Evolutionary conservation across 1,140 invertebrate genomes (phyloP).

Genomic region (Lysiphlebus fabarum): DNA sequence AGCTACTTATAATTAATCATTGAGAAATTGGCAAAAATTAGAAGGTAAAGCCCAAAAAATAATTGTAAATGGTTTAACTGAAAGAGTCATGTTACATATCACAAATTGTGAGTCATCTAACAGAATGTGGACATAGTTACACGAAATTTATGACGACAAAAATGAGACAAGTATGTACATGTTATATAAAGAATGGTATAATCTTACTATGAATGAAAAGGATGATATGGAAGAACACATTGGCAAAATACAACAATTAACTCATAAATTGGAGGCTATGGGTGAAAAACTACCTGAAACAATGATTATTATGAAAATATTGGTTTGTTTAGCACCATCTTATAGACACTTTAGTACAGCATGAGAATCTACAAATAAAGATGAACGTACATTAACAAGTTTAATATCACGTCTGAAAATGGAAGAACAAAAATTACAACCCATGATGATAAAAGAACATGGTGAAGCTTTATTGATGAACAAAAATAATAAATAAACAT

Average conservation of each 20-base stretch:
- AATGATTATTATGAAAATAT: slow-evolving; percentile 40
- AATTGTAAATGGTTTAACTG: slow-evolving; percentile 31
- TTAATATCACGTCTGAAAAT: slow-evolving; percentile 32
- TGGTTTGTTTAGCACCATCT: slow-evolving; percentile 32
- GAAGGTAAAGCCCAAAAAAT: slow-evolving; percentile 30
- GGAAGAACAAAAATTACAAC: slow-evolving; percentile 21
- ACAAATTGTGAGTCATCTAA: slow-evolving; percentile 32
- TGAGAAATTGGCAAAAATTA: slow-evolving; percentile 23
- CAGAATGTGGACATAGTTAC: slow-evolving; percentile 35
- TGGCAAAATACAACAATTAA: slow-evolving; percentile 33
- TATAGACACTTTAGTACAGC: slow-evolving; percentile 42
- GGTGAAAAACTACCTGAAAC: slow-evolving; percentile 33
- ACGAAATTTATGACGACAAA: slow-evolving; percentile 28
- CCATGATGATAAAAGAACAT: background rate
- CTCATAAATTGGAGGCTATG: slow-evolving; percentile 30
- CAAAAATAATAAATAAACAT: too few relatives aligned
- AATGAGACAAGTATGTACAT: slow-evolving; percentile 25
- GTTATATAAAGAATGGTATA: background rate
- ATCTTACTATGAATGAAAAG: too few relatives aligned
- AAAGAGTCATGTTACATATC: slow-evolving; percentile 36
- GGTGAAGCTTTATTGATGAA: background rate
- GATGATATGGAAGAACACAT: slow-evolving; percentile 33
- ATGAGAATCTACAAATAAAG: slow-evolving; percentile 37
- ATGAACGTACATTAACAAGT: slow-evolving; percentile 19
- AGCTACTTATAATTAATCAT: slow-evolving; percentile 6